Percentiles rank a stretch among this genome's conserved stretches.
Conservation (phyloP, 2,888 invertebrate species). For the Neelides folsomi region DNA sequence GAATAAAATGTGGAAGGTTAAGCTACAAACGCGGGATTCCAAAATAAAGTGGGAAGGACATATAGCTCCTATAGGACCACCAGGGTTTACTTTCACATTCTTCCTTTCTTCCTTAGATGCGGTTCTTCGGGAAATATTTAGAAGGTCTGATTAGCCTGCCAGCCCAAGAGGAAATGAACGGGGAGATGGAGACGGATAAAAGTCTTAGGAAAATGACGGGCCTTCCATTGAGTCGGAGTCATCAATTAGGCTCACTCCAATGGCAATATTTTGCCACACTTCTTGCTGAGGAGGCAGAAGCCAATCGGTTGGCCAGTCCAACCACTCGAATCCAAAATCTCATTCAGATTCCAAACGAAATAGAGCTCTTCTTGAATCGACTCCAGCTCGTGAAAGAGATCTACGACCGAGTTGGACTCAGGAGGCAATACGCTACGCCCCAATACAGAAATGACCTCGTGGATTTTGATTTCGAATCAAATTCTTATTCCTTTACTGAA, state of each 20-base stretch:
- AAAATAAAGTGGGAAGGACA: too few species aligned
- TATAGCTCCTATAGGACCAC: too few species aligned
- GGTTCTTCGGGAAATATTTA: constrained; percentile 22
- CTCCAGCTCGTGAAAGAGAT: constrained; percentile 12
- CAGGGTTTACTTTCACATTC: constrained; percentile 17
- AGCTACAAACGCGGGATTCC: too few species aligned
- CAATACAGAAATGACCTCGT: constrained; percentile 11
- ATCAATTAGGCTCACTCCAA: constrained; percentile 17
- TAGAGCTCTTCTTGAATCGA: constrained; percentile 3
- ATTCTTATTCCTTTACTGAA: too few species aligned
- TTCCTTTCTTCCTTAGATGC: constrained; percentile 9
- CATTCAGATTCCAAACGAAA: too few species aligned
- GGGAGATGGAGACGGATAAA: constrained; percentile 14
- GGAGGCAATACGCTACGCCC: constrained; percentile 8
- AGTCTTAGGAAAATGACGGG: constrained; percentile 19
- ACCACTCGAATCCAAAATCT: too few species aligned
- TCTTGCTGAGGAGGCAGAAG: constrained; percentile 14
- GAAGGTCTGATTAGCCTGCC: constrained; percentile 15
- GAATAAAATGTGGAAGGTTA: too few species aligned
- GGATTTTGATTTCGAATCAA: too few species aligned
- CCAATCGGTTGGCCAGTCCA: too few species aligned
- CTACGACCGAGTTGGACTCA: constrained; percentile 10
- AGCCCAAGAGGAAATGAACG: constrained; percentile 12
- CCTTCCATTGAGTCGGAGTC: constrained; percentile 14
- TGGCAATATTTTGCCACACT: constrained; percentile 15